Evolutionary conservation across 2,113 vertebrate species (phyloP).

Genomic region (Gnathonemus longibarbis): DNA sequence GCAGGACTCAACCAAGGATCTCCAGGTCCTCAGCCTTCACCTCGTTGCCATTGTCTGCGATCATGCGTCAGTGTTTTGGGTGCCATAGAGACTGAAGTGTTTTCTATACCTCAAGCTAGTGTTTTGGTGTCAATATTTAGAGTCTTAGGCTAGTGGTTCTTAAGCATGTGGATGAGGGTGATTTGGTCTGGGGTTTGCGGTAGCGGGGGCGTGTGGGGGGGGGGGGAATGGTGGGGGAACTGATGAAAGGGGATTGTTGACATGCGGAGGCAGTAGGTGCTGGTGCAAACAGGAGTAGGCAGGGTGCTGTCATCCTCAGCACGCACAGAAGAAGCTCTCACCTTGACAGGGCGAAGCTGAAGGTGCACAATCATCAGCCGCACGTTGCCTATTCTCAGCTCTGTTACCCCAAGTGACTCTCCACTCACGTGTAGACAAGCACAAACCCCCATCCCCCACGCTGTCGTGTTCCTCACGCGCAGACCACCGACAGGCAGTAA

Average conservation of each 20-base stretch:
- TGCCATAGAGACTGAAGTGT: neutral
- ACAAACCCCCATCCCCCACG: neutral
- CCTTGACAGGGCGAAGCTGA: neutral
- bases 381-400: neutral
- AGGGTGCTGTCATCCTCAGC: neutral
- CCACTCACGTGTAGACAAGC: neutral
- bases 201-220: neutral
- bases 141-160: neutral
- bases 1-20: neutral
- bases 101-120: neutral
- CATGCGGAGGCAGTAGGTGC: neutral
- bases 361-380: neutral
- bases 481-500: neutral
- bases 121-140: slow-evolving; percentile 25
- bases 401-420: neutral
- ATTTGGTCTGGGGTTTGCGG: neutral
- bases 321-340: neutral
- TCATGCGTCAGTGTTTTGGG: slow-evolving; percentile 7
- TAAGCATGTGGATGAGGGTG: slow-evolving; percentile 7
- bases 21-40: neutral
- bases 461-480: neutral
- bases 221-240: no score
- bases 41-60: slow-evolving; percentile 5
- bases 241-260: slow-evolving; percentile 16
- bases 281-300: neutral